A percentile compares a stretch with the other conserved stretches of the same genome.
phyloP scores from a whole-genome alignment of 2,888 invertebrate species.

The Trachelus stipa region DNA sequence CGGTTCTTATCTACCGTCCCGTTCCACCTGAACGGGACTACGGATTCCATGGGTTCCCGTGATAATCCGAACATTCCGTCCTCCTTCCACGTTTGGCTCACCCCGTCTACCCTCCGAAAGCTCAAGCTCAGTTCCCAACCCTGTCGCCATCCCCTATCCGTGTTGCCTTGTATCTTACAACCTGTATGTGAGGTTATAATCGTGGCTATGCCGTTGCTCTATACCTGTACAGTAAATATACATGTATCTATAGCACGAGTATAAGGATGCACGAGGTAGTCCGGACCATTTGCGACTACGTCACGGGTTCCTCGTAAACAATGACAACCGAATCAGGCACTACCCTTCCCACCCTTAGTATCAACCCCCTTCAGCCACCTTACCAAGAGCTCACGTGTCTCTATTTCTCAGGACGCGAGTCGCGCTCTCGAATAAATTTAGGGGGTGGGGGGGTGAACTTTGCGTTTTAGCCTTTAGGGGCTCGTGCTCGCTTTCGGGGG shows the following conservation, averaged over 20 bases:
- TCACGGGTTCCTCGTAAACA: conserved; percentile 51
- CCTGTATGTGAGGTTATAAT: conserved; percentile 56
- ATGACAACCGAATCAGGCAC: conserved; percentile 37
- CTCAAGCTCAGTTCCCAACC: conserved; percentile 7
- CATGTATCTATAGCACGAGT: conserved; percentile 15
- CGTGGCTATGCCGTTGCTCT: conserved; percentile 37
- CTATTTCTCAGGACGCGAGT: no score
- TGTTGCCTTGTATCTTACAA: conserved; percentile 48
- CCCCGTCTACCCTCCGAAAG: neutral
- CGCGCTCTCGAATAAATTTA: neutral
- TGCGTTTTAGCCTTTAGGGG: neutral
- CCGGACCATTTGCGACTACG: conserved; percentile 38
- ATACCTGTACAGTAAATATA: conserved; percentile 13
- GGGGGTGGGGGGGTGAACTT: neutral
- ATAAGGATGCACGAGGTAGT: conserved; percentile 17
- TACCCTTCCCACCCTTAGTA: no score
- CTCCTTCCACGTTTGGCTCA: conserved; percentile 48
- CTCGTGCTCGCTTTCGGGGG: conserved; percentile 6
- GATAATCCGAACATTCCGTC: conserved; percentile 60
- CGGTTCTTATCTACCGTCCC: conserved; percentile 59
- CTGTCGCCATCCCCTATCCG: conserved; percentile 8
- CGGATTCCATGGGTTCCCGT: conserved; percentile 47
- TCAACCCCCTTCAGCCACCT: no score
- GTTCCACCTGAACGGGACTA: conserved; percentile 29
- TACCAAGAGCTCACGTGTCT: neutral